Base-by-base conservation (phyloP, 2,888 invertebrate genomes). In the Drosophila sordidula region DNA sequence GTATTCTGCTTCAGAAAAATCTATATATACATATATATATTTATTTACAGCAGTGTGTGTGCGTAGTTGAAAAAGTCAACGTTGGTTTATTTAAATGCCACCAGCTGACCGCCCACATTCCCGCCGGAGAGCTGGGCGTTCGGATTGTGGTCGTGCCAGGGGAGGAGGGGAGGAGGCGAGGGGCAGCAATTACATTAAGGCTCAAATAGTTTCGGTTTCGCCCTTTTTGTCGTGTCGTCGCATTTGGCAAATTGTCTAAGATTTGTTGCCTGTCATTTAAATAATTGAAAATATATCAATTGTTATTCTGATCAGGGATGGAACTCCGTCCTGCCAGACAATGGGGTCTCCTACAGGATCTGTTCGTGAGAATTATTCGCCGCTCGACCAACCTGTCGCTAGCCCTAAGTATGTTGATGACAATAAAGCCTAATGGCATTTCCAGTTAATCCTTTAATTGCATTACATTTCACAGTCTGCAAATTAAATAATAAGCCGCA, bases 361-460 rank as follows among this genome's bases (percentile, higher is more conserved):
- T 4, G 34, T 38, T 22, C 29, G 25, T 64, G 42, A 49, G 39
- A 56, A 52, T 42, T 38, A 38, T 49, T 44, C 18, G 54, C 34
- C 51, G 44, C 6, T 45, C 42, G 55, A 16, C 6, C 54, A 55
- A 68, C 54, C 42, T 64, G 45, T 52, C 49, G 34, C 58, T 34
- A 12, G 42, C 46, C 45, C 57, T 29, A 52, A 61, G 42, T 49
- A 26, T 65, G 64, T 52, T 50, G 63, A 18, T 67, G 73, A 71
- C 69, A 83, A 71, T 74, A 72, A 79, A 74, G 81, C 73, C 83
- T 87, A 86, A 87, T 83, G 79, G 86, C 73, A 71, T 81, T 83
- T 54, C 42, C 75, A 67, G 59, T 83, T 86, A 87, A 87, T 83
- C 88, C 78, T 72, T 86, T 86, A 86, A 86, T 83, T 83, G 83